These are phyloP conservation scores for Andrena trimmerana DNA, from an alignment of 2,888 invertebrate species.

Conservation along the genomic window DNA sequence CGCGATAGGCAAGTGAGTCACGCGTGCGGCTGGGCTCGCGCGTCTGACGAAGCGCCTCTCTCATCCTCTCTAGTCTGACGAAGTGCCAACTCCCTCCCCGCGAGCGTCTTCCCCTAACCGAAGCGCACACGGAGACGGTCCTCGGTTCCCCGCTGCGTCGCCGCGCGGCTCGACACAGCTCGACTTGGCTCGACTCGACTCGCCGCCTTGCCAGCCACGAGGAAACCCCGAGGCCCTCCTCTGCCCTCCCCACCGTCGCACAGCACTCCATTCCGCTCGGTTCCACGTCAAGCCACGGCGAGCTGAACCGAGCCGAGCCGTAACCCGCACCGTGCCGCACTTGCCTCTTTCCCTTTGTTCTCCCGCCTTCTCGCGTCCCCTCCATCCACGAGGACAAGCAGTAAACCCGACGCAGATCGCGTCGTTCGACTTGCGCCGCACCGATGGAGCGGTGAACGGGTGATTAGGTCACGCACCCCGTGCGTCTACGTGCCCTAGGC, in stretches of 20 bases:
- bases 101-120: slow-evolving; percentile 38
- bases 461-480: slow-evolving; percentile 84
- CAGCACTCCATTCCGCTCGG: neutral
- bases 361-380: neutral
- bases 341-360: neutral
- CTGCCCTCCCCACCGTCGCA: neutral
- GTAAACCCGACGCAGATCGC: slow-evolving; percentile 62
- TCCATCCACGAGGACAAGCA: slow-evolving; percentile 15
- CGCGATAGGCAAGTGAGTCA: slow-evolving; percentile 79
- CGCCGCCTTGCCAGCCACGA: slow-evolving; percentile 44
- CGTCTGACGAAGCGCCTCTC: slow-evolving; percentile 72
- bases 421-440: slow-evolving; percentile 51
- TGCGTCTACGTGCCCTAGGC: slow-evolving; percentile 81
- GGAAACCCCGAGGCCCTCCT: slow-evolving; percentile 38
- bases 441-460: slow-evolving; percentile 77
- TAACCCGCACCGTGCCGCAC: neutral
- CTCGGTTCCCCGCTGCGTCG: slow-evolving; percentile 42
- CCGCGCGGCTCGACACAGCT: slow-evolving; percentile 31
- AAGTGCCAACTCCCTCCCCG: slow-evolving; percentile 55
- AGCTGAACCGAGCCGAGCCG: neutral
- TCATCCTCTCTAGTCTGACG: slow-evolving; percentile 53
- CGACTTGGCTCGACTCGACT: slow-evolving; percentile 5
- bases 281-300: slow-evolving; percentile 5
- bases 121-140: slow-evolving; percentile 50
- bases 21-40: slow-evolving; percentile 71